Evolutionary conservation across 2,888 invertebrate species (phyloP).

Genomic region (Drosophila mulleri): DNA sequence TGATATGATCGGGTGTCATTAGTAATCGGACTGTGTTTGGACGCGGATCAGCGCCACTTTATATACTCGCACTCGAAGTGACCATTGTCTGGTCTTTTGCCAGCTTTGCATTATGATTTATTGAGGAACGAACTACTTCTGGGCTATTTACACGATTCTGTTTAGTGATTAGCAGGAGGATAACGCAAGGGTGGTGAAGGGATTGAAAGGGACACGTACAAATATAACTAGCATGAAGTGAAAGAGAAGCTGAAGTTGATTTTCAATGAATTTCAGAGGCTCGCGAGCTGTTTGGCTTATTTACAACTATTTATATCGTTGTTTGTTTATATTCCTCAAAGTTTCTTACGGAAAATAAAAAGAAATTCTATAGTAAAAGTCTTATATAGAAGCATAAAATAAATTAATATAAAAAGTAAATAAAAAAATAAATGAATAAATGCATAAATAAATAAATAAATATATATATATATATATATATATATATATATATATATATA

Average conservation of each 20-base stretch:
- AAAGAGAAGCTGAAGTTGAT: neutral
- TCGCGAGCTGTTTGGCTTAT: no score
- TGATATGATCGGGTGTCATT: conserved; percentile 63
- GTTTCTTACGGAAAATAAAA: no score
- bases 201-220: neutral
- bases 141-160: neutral
- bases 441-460: no score
- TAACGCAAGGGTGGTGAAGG: neutral
- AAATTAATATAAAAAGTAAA: no score
- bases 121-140: neutral
- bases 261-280: neutral
- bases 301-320: no score
- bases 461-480: no score
- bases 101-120: conserved; percentile 31
- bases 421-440: no score
- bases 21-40: conserved; percentile 41
- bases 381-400: no score
- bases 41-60: conserved; percentile 16
- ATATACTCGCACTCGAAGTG: conserved; percentile 22
- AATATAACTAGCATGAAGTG: neutral
- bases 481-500: no score
- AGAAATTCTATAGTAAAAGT: no score
- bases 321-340: no score
- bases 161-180: neutral
- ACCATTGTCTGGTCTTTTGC: conserved; percentile 19